phyloP scores from a whole-genome alignment of 2,888 invertebrate species.

The Linnaemya tessellans region DNA sequence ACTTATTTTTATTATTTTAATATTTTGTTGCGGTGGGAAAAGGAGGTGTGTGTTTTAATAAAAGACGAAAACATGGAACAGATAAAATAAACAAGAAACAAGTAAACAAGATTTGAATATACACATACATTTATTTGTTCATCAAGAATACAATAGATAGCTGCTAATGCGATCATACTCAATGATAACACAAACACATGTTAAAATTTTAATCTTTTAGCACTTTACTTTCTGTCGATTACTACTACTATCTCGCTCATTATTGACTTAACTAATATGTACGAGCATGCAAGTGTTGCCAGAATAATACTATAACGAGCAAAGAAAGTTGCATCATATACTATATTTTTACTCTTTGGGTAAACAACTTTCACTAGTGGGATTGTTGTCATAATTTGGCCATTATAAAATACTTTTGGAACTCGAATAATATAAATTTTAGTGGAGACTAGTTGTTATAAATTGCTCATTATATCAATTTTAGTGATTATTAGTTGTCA shows the following conservation, averaged over 20 bases:
- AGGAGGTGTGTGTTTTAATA: neutral
- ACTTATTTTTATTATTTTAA: neutral
- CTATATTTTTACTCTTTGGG: too few species aligned
- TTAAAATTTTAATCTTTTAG: neutral
- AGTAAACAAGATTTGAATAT: conserved; percentile 4
- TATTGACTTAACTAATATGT: neutral
- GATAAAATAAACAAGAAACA: conserved; percentile 4
- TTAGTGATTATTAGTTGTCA: too few species aligned
- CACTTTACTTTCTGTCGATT: neutral
- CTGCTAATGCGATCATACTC: neutral
- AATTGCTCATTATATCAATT: too few species aligned
- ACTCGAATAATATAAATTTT: too few species aligned
- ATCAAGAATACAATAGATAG: neutral
- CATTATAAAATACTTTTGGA: too few species aligned
- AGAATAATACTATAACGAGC: neutral
- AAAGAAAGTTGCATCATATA: too few species aligned
- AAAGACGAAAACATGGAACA: neutral
- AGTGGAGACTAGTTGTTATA: too few species aligned
- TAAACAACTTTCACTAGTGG: too few species aligned
- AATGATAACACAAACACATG: neutral
- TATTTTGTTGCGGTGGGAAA: neutral
- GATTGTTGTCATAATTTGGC: too few species aligned
- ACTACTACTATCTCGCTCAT: neutral
- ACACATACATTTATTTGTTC: neutral
- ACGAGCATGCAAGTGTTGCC: neutral